Conservation (phyloP, 1,140 invertebrate species). For the Cyphomyrmex costatus region DNA sequence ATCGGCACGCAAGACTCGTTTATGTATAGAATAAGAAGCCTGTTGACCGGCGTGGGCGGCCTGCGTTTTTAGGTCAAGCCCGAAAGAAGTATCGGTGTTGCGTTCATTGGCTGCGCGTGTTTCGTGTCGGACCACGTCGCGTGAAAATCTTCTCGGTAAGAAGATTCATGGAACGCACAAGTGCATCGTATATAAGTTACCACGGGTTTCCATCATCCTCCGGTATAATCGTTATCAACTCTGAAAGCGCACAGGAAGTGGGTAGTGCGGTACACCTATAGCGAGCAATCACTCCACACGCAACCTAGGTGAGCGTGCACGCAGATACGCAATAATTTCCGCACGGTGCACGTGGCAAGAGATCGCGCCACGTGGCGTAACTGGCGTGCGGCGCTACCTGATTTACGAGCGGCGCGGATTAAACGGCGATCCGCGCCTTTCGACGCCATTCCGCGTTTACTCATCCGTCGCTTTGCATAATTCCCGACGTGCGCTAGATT, state of each 20-base stretch:
- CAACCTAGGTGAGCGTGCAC: slow-evolving; percentile 63
- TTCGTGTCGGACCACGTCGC: slow-evolving; percentile 37
- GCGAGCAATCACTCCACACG: slow-evolving; percentile 26
- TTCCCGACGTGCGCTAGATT: slow-evolving; percentile 15
- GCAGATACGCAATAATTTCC: slow-evolving; percentile 68
- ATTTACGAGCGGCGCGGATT: slow-evolving; percentile 51
- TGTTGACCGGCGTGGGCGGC: slow-evolving; percentile 39
- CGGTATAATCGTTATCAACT: not conserved
- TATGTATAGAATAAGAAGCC: slow-evolving; percentile 41
- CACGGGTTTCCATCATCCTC: not conserved
- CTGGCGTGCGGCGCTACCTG: slow-evolving; percentile 17
- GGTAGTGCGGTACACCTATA: slow-evolving; percentile 1
- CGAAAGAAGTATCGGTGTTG: slow-evolving; percentile 43
- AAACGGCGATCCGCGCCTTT: slow-evolving; percentile 48
- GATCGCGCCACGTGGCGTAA: not conserved
- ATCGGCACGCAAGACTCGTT: not conserved
- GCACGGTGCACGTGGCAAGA: slow-evolving; percentile 54
- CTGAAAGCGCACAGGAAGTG: slow-evolving; percentile 13
- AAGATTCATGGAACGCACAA: not conserved
- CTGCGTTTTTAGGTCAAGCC: slow-evolving; percentile 54
- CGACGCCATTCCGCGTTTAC: slow-evolving; percentile 20
- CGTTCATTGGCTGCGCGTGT: slow-evolving; percentile 8
- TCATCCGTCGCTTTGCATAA: slow-evolving; percentile 32
- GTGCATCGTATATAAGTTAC: not conserved
- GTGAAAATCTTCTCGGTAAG: slow-evolving; percentile 17